Evolutionary conservation across 1,140 invertebrate genomes (phyloP).

Genomic region (Brachionus koreanus): DNA sequence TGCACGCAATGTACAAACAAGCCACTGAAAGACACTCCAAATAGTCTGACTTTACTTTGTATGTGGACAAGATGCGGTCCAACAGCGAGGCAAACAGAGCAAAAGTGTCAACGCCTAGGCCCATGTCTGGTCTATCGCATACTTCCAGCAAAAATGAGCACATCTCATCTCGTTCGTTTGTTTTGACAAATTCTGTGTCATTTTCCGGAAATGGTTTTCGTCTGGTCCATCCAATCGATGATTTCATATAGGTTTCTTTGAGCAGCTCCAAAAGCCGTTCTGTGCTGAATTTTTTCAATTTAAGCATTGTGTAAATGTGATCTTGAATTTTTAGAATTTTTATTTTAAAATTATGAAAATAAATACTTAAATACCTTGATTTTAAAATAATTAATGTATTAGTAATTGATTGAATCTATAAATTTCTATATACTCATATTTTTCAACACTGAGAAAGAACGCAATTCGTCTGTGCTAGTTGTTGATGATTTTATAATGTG

Average conservation of each 20-base stretch:
- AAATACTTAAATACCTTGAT: neutral
- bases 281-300: neutral
- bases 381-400: neutral
- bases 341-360: neutral
- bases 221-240: neutral
- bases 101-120: conserved; percentile 8
- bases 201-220: neutral
- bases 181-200: conserved; percentile 30
- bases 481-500: neutral
- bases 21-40: conserved; percentile 55
- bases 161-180: conserved; percentile 29
- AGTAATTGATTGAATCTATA: neutral
- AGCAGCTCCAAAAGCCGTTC: conserved; percentile 5
- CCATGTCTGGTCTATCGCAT: conserved; percentile 19
- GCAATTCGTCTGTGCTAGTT: neutral
- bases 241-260: conserved; percentile 11
- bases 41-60: conserved; percentile 51
- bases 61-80: conserved; percentile 24
- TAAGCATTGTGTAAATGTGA: conserved; percentile 5
- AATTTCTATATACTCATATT: neutral
- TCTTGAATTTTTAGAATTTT: neutral
- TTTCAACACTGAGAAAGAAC: neutral
- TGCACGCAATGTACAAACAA: conserved; percentile 58
- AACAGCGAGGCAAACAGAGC: neutral
- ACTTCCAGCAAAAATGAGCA: conserved; percentile 10